These are phyloP conservation scores for Oxygymnocypris stewartii DNA, from an alignment of 2,113 vertebrate species.

Conservation along the genomic window DNA sequence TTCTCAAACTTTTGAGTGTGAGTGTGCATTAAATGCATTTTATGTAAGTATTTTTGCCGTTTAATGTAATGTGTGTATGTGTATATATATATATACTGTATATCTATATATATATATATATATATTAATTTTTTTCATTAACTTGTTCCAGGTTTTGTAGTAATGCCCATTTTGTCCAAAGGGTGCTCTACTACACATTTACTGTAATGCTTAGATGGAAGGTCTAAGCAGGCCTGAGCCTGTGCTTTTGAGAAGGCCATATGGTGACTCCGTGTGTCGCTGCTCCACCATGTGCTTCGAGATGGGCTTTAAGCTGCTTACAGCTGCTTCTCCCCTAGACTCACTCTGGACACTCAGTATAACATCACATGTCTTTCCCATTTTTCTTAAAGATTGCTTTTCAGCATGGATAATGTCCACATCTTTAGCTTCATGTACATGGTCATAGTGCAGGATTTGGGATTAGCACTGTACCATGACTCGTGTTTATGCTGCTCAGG, in stretches of 20 bases:
- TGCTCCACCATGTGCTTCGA: slow-evolving; percentile 38
- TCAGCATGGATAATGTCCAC: neutral
- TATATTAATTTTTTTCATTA: neutral
- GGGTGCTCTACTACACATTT: neutral
- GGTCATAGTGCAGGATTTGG: neutral
- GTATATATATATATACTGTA: too few species aligned
- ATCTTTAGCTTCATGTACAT: neutral
- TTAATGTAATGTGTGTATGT: too few species aligned
- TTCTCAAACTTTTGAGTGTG: too few species aligned
- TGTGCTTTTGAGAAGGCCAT: slow-evolving; percentile 32
- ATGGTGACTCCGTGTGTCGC: slow-evolving; percentile 51
- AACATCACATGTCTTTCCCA: neutral
- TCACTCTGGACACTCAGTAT: slow-evolving; percentile 29
- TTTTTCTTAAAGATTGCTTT: neutral
- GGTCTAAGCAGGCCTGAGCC: slow-evolving; percentile 18
- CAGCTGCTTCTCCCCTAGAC: slow-evolving; percentile 8
- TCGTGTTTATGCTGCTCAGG: neutral
- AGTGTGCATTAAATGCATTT: too few species aligned
- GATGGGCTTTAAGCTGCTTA: slow-evolving; percentile 41
- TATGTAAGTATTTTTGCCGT: neutral
- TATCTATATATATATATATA: fast-evolving
- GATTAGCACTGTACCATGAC: neutral
- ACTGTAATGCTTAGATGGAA: slow-evolving; percentile 7
- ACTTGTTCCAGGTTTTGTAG: neutral
- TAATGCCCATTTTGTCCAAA: neutral